Base-by-base conservation (phyloP, 2,888 invertebrate genomes). In the Cephus pygmeus region DNA sequence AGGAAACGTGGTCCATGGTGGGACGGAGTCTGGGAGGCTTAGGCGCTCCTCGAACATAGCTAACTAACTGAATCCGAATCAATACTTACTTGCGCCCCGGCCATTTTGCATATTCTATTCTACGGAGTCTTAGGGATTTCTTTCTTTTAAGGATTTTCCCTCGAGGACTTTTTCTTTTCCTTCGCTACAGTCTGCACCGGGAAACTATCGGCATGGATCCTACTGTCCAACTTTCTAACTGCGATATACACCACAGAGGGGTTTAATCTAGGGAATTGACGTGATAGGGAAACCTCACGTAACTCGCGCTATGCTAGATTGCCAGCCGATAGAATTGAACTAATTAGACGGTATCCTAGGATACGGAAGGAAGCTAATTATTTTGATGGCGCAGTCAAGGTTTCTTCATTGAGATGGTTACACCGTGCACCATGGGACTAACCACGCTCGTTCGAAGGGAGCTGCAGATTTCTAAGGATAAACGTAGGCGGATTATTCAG, bases 31-130 rank as follows among this genome's bases (percentile, higher is more conserved):
- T 77, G 73, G 86, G 83, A 81, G 84, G 73, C 40, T 30, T 73
- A 36, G 33, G 56, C 30, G 71, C 36, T 85, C 85, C 88, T 83
- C 83, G 84, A 88, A 89, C 89, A 88, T 89, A 88, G 89, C 87
- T 89, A 89, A 89, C 89, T 88, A 89, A 88, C 88, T 89, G 88
- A 89, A 89, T 89, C 89, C 87, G 89, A 89, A 89, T 89, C 89
- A 89, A 89, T 89, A 89, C 88, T 87, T 84, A 88, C 88, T 88
- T 88, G 85, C 87, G 83, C 83, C 85, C 83, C 84, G 83, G 84
- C 85, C 86, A 83, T 82, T 83, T 83, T 77, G 80, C 76, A 80
- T 56, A 56, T 56, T 56, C 56, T 23, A 23, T 23, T 56, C 23
- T 9, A 56, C 56, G 15, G 9, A 23, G 56, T 56, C 56, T 23